A percentile compares a stretch with the other conserved stretches of the same genome.
phyloP scores from a whole-genome alignment of 2,888 invertebrate genomes.

The Idaea biselata region DNA sequence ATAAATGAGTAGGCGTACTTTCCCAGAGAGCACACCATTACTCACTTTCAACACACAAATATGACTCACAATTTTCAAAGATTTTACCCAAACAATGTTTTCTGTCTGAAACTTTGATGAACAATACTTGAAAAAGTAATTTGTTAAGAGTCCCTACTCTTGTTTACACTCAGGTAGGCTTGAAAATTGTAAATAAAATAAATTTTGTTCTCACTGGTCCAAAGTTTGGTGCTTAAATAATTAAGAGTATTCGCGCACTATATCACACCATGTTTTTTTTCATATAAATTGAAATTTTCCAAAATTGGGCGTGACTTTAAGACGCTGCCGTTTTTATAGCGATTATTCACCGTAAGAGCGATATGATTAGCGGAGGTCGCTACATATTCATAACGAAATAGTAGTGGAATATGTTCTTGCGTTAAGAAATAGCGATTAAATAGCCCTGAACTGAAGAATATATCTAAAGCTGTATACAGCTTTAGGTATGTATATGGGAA shows the following conservation, averaged over 20 bases:
- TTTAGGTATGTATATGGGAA: no score
- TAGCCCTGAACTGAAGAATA: no score
- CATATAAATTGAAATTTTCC: no score
- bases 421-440: no score
- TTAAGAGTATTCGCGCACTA: background rate
- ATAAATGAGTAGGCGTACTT: background rate
- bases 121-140: constrained; percentile 1
- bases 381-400: no score
- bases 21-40: background rate
- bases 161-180: background rate
- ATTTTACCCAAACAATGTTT: background rate
- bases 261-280: no score
- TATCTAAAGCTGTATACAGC: no score
- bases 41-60: background rate
- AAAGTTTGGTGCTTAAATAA: background rate
- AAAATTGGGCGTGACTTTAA: no score
- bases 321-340: no score
- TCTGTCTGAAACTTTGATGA: background rate
- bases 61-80: background rate
- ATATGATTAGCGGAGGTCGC: no score
- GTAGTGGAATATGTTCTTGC: no score
- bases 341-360: no score
- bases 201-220: background rate
- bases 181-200: background rate
- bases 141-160: background rate